Percentiles rank a stretch among this genome's conserved stretches.
phyloP scores from a whole-genome alignment of 1,140 invertebrate genomes.

The Harlomillsia oculata region DNA sequence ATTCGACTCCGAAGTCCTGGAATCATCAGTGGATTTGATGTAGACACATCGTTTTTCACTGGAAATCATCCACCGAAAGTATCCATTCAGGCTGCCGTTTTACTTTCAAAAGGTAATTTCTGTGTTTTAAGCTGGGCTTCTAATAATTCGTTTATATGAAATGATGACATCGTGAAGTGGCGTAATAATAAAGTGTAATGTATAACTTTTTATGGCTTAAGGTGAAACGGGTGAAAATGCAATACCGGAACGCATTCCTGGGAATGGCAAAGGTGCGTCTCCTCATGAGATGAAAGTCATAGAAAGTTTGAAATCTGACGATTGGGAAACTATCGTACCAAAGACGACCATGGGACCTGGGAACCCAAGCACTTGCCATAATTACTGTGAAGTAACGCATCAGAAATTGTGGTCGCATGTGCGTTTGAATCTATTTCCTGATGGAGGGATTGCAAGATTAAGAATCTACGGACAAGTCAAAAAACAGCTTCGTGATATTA shows the following conservation, averaged over 20 bases:
- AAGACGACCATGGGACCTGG: slow-evolving; percentile 48
- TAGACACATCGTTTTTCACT: slow-evolving; percentile 58
- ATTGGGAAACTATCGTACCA: slow-evolving; percentile 51
- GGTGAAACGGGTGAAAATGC: too few species aligned
- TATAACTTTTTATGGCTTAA: too few species aligned
- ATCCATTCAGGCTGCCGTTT: slow-evolving; percentile 52
- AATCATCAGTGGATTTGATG: slow-evolving; percentile 48
- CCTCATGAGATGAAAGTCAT: slow-evolving; percentile 44
- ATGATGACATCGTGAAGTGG: background rate
- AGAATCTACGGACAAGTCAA: slow-evolving; percentile 50
- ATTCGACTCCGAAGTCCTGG: slow-evolving; percentile 51
- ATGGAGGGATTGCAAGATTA: slow-evolving; percentile 56
- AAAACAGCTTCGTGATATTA: slow-evolving; percentile 39
- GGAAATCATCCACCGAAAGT: slow-evolving; percentile 56
- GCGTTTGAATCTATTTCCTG: slow-evolving; percentile 54
- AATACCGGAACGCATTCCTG: slow-evolving; percentile 43
- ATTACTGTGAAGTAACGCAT: slow-evolving; percentile 44
- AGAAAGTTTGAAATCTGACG: slow-evolving; percentile 43
- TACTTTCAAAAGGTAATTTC: slow-evolving; percentile 44
- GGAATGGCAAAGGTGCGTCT: slow-evolving; percentile 47
- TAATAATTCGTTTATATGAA: background rate
- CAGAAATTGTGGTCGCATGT: slow-evolving; percentile 49
- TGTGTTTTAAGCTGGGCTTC: background rate
- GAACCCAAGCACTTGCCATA: slow-evolving; percentile 49
- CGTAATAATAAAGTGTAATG: background rate